Evolutionary conservation across 2,113 vertebrate genomes (phyloP).

Genomic region (Aegithalos caudatus): DNA sequence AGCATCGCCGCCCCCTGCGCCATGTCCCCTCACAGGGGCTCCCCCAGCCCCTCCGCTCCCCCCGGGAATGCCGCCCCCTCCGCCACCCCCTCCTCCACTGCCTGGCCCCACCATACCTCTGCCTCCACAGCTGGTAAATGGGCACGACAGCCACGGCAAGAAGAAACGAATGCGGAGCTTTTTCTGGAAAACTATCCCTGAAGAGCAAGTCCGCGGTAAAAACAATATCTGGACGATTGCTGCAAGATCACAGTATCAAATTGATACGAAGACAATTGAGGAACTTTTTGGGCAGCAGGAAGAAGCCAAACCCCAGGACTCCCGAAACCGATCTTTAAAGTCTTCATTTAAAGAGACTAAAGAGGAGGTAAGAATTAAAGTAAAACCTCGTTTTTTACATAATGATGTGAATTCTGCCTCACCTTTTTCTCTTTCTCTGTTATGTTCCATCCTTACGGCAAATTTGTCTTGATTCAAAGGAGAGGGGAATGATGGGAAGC

Average conservation of each 20-base stretch:
- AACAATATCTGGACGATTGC: conserved; percentile 96
- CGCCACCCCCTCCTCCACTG: conserved; percentile 46
- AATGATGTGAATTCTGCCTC: not conserved
- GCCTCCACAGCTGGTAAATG: conserved; percentile 47
- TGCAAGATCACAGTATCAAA: conserved; percentile 88
- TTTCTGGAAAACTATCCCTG: conserved; percentile 97
- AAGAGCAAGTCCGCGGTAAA: conserved; percentile 93
- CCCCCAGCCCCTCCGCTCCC: conserved; percentile 14
- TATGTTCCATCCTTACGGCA: not conserved
- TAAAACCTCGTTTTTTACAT: not conserved
- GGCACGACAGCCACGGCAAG: conserved; percentile 74
- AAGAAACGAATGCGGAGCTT: conserved; percentile 92
- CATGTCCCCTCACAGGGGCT: conserved; percentile 20
- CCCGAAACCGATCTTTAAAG: conserved; percentile 63
- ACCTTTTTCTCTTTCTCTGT: not conserved
- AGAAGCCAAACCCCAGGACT: conserved; percentile 50
- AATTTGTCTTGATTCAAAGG: not conserved
- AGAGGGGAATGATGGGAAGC: not conserved
- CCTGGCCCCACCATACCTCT: conserved; percentile 72
- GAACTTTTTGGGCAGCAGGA: conserved; percentile 97
- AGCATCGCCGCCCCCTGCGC: not conserved
- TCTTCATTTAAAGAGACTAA: conserved; percentile 86
- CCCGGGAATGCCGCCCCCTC: not conserved
- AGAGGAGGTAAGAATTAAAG: conserved; percentile 82
- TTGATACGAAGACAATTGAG: conserved; percentile 89